Evolutionary conservation across 2,797 vertebrate species (phyloP).

Genomic region (Artibeus lituratus): DNA sequence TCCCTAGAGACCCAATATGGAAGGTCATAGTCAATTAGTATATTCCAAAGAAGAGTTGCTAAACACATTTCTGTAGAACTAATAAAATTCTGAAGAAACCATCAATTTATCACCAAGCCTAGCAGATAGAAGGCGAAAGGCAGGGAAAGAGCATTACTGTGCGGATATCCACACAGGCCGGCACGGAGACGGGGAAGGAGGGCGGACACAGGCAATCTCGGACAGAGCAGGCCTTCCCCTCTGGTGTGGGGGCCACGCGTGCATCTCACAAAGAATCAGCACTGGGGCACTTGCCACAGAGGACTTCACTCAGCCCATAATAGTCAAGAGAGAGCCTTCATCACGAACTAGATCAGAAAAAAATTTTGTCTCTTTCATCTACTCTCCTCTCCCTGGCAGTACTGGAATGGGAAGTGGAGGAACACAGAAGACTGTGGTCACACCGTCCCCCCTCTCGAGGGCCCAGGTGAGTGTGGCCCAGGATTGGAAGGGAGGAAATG

Average conservation of each 20-base stretch:
- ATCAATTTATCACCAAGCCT: background rate
- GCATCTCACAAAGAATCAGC: background rate
- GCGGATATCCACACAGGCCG: background rate
- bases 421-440: background rate
- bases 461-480: background rate
- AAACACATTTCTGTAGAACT: background rate
- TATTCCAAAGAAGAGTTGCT: background rate
- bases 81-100: background rate
- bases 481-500: background rate
- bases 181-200: background rate
- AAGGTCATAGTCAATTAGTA: background rate
- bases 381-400: background rate
- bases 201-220: background rate
- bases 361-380: background rate
- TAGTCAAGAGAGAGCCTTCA: background rate
- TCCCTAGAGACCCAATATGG: background rate
- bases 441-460: background rate
- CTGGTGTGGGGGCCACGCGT: fast-evolving
- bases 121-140: background rate
- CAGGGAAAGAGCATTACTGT: background rate
- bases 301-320: background rate
- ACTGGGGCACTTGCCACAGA: background rate
- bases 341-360: background rate
- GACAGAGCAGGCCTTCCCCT: too few relatives aligned
- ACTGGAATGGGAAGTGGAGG: background rate